These are phyloP conservation scores for Oryzias woworae DNA, from an alignment of 2,113 vertebrate species.

Conservation along the genomic window DNA sequence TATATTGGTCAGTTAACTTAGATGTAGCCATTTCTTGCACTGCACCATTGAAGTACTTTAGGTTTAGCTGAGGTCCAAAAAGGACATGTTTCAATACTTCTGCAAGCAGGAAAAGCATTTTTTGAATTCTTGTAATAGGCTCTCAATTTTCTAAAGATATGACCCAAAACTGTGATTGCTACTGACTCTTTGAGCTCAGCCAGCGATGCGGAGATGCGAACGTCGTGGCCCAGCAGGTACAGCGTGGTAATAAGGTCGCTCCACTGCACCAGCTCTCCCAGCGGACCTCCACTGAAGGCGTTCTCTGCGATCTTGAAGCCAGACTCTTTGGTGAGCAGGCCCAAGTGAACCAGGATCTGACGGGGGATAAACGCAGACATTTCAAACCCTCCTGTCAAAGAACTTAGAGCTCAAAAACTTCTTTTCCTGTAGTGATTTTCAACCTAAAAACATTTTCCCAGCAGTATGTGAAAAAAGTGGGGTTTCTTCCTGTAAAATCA, in stretches of 20 bases:
- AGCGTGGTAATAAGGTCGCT: slow-evolving; percentile 99
- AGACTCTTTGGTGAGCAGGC: slow-evolving; percentile 97
- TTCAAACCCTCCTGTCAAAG: not conserved
- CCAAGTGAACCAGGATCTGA: slow-evolving; percentile 94
- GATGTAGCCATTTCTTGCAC: too few species aligned
- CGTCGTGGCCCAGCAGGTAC: slow-evolving; percentile 96
- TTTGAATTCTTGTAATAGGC: not conserved
- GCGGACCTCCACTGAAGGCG: slow-evolving; percentile 95
- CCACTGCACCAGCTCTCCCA: slow-evolving; percentile 98
- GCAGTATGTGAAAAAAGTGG: not conserved
- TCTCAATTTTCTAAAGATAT: not conserved
- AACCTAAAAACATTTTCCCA: too few species aligned
- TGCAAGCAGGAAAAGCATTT: not conserved
- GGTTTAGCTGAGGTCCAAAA: too few species aligned
- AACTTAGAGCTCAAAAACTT: too few species aligned
- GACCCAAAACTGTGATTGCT: not conserved
- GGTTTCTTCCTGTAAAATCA: slow-evolving; percentile 1
- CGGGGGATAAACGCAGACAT: accelerated
- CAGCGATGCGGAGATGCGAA: slow-evolving; percentile 95
- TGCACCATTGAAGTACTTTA: too few species aligned
- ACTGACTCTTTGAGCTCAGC: slow-evolving; percentile 99
- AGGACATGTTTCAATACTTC: too few species aligned
- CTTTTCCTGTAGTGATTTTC: too few species aligned
- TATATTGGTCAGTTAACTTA: too few species aligned
- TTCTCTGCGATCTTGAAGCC: slow-evolving; percentile 99